Evolutionary conservation across 2,888 invertebrate genomes (phyloP).

Genomic region (Cyaniris semiargus): DNA sequence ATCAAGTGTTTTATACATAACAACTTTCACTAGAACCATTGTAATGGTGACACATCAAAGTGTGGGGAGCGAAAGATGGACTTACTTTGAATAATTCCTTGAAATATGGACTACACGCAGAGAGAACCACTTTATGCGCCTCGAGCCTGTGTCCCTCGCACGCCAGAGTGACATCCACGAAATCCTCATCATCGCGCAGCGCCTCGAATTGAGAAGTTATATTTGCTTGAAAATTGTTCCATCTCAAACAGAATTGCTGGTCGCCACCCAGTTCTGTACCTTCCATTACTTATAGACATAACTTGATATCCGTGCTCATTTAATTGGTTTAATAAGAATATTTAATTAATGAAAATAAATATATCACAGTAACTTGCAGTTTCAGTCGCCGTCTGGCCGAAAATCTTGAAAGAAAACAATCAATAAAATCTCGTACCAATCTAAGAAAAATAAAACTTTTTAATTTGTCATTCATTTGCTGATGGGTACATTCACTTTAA

Average conservation of each 20-base stretch:
- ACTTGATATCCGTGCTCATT: conserved; percentile 81
- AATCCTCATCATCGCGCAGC: conserved; percentile 91
- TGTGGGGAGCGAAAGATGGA: conserved; percentile 79
- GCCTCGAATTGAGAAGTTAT: conserved; percentile 92
- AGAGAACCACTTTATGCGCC: conserved; percentile 92
- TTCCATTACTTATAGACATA: conserved; percentile 82
- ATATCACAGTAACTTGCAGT: conserved; percentile 81
- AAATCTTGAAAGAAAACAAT: conserved; percentile 82
- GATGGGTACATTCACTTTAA: conserved; percentile 79
- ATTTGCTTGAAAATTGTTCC: conserved; percentile 94
- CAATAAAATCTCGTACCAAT: conserved; percentile 82
- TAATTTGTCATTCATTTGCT: conserved; percentile 77
- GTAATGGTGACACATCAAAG: conserved; percentile 81
- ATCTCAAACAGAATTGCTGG: conserved; percentile 93
- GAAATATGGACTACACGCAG: conserved; percentile 93
- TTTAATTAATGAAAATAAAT: conserved; percentile 79
- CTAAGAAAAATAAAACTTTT: conserved; percentile 81
- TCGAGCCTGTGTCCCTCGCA: conserved; percentile 91
- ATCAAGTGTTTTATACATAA: conserved; percentile 81
- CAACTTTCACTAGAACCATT: conserved; percentile 81
- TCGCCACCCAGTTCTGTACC: conserved; percentile 83
- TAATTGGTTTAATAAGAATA: conserved; percentile 80
- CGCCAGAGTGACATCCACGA: conserved; percentile 93
- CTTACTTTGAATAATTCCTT: conserved; percentile 92
- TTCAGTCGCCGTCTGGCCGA: conserved; percentile 81